Base-by-base conservation (phyloP, 2,113 vertebrate species). In the Eclectus roratus region DNA sequence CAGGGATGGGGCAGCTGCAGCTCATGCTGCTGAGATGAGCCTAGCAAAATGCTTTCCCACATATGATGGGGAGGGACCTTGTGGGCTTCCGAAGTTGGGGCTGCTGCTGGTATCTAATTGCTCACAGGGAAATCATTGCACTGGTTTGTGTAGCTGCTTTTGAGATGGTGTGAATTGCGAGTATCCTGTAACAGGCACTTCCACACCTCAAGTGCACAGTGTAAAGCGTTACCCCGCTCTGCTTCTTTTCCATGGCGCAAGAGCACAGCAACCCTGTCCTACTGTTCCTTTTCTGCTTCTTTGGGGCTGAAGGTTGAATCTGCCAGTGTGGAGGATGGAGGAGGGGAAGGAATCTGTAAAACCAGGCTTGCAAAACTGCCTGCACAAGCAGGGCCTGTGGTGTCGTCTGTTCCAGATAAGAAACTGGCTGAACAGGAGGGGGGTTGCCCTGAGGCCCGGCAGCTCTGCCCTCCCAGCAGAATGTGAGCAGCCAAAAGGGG, bases 31-130 rank as follows among this genome's bases (percentile, higher is more conserved):
- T 35, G 33, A n/a, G 13, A 24, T 24, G 56, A 35, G 33, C 56
- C 56, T n/a, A 16, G 56, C 33, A 58, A 58, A 37, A 37, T 7
- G 16, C 47, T 60, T 33, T 56, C 43, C 18, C 44, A 9, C 25
- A 14, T 41, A 3, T 21, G 6, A 3, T 1, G 18, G 25, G 37
- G 43, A n/a, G 2, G 1, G 5, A 20, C 10, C 13, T 3, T 9
- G 14, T 7, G 53, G 52, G 39, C 47, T 35, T 53, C 39, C n/a
- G 6, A 1, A 53, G 39, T 2, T 9, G 74, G 52, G 35, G 68
- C n/a, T 14, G 17, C 2, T 3, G 46, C 27, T 33, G 46, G 53
- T 61, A 39, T 47, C 52, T 50, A 5, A 7, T 6, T 7, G 52
- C 60, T 66, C 1, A 0, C 7, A 19, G n/a, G 55, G 31, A 33